Evolutionary conservation across 2,888 invertebrate species (phyloP), one percentile per base, ranked within the genome.

Genomic region (Brenthis hecate): DNA sequence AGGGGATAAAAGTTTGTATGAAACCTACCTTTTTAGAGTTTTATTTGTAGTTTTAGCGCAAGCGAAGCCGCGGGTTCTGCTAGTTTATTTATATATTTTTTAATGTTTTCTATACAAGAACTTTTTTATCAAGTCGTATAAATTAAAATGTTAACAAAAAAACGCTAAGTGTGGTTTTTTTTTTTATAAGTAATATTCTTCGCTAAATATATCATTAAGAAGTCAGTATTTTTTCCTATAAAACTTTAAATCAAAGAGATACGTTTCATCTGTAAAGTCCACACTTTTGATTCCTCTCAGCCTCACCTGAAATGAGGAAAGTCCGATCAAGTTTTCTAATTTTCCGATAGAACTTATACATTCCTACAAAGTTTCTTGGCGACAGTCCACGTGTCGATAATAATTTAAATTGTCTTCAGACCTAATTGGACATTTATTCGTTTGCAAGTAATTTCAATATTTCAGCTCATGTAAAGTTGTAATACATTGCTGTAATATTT

Each of bases 331-430:
- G 85, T 91, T 91, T 90, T 89, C 87, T 88, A 90, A 91, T 90
- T 89, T 91, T 84, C 88, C 84, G 83, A 87, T 86, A 78, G 84
- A 86, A 86, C 83, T 88, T 88, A 82, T 85, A 85, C 84, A 88
- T 87, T 84, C 84, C 84, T 72, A 78, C 79, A 70, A 75, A 79
- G 71, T 76, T 77, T 72, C 72, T 62, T 69, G 69, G 70, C 67
- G 70, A 68, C 66, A 65, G 64, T 67, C 69, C 69, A 68, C 73
- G 70, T 71, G 70, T 71, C 70, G 66, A 66, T 65, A 64, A 70
- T 73, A 70, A 73, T 72, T 73, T 69, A 65, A 73, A 68, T 57
- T 68, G 65, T 63, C 64, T 68, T 58, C 43, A 63, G 55, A 53
- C 43, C 54, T 67, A 69, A 61, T 69, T 66, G 56, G 53, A 65